Evolutionary conservation across 2,113 vertebrate species (phyloP).

Genomic region (Drymodes brunneopygia): DNA sequence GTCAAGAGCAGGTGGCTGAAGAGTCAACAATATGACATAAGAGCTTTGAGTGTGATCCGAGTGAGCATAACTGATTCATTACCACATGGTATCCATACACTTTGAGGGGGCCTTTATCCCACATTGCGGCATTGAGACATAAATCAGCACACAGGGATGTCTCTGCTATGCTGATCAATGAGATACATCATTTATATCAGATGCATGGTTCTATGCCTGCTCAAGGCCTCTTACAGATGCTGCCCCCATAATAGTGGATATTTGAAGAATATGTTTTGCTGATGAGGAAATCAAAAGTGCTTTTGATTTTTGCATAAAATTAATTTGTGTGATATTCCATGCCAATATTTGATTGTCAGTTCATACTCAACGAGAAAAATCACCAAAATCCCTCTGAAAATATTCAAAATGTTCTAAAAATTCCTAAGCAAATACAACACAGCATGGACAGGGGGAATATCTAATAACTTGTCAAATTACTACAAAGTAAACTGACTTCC

Average conservation of each 20-base stretch:
- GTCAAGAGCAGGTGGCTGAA: slow-evolving; percentile 55
- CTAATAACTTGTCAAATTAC: not conserved
- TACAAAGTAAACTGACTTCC: not conserved
- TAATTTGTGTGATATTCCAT: not conserved
- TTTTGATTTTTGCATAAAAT: not conserved
- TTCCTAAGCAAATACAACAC: not conserved
- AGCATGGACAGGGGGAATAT: not conserved
- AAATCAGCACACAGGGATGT: not conserved
- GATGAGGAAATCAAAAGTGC: not conserved
- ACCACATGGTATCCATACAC: slow-evolving; percentile 29
- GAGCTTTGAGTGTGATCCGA: slow-evolving; percentile 32
- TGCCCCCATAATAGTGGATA: not conserved
- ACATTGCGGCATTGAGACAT: not conserved
- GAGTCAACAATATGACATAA: slow-evolving; percentile 45
- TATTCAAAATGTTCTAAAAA: not conserved
- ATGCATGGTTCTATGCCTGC: not conserved
- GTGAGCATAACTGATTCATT: slow-evolving; percentile 17
- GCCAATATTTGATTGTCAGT: not conserved
- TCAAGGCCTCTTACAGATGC: not conserved
- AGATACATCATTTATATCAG: not conserved
- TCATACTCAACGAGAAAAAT: not conserved
- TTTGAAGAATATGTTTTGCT: not conserved
- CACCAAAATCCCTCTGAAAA: not conserved
- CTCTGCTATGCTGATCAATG: not conserved
- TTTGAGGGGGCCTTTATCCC: not conserved